A percentile compares a stretch with the other conserved stretches of the same genome.
Evolutionary conservation across 2,888 invertebrate genomes (phyloP).

Genomic region (Ariolimax columbianus): DNA sequence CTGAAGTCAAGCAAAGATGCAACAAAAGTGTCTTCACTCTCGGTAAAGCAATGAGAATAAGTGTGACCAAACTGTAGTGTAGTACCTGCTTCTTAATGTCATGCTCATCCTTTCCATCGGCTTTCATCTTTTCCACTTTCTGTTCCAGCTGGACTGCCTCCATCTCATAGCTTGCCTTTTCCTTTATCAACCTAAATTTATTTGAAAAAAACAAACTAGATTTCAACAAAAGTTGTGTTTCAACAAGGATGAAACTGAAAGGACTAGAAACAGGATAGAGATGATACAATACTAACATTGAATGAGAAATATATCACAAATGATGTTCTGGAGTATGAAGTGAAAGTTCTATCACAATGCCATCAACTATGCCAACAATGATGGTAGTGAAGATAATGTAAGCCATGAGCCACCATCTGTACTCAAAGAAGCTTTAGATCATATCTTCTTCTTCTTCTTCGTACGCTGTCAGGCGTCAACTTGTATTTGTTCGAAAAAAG

Average conservation of each 20-base stretch:
- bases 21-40: background rate
- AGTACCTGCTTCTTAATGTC: slow-evolving; percentile 76
- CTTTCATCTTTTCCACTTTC: slow-evolving; percentile 87
- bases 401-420: too few species aligned
- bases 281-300: background rate
- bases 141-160: slow-evolving; percentile 87
- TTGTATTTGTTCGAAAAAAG: too few species aligned
- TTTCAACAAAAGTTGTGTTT: background rate
- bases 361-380: too few species aligned
- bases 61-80: background rate
- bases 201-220: background rate
- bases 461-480: too few species aligned
- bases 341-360: too few species aligned
- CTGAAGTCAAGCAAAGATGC: too few species aligned
- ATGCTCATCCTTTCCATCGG: slow-evolving; percentile 81
- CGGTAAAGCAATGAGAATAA: too few species aligned
- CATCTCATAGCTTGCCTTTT: slow-evolving; percentile 91
- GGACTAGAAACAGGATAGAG: background rate
- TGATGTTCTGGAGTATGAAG: too few species aligned
- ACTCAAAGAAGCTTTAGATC: too few species aligned
- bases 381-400: too few species aligned
- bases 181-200: slow-evolving; percentile 86
- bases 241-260: background rate
- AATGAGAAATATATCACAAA: too few species aligned
- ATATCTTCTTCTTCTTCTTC: too few species aligned